Evolutionary conservation across 2,888 invertebrate species (phyloP), one percentile per base, ranked within the genome.

Genomic region (Cataglyphis rosenhaueri): DNA sequence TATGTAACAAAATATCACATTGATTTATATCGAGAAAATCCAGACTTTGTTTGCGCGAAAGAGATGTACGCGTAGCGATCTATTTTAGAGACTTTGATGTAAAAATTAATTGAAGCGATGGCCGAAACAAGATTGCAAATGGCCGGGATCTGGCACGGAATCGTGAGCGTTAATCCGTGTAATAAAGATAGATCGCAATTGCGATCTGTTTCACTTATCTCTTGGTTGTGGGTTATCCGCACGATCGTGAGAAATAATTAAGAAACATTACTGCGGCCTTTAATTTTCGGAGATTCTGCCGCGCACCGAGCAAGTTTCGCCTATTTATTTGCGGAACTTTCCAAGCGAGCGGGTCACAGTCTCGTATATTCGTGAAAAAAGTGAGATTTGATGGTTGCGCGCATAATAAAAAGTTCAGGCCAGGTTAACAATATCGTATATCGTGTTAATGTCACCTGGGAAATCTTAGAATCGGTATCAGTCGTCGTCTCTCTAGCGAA

Each of bases 61-160:
- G 15, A 74, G 62, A 75, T 48, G 52, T 48, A 73, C 21, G 61
- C 18, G n/a, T 2, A n/a, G 35, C 71, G 59, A 55, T 73, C 52
- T 74, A 64, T 62, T 74, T 81, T 55, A 38, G 62, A 70, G 68
- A 84, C 78, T 81, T 64, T 38, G 62, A 48, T 75, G 44, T 65
- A 65, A 82, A 85, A 76, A 83, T 86, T 88, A 88, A 88, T 88
- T 88, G 85, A 88, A 86, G 75, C 73, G 78, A 85, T 70, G n/a
- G 18, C 52, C n/a, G 68, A 61, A 71, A 65, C 65, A 64, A 21
- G 59, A 64, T 29, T 79, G 52, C 48, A 2, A 62, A 15, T 81
- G 59, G 29, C 6, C 52, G 66, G 29, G 6, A n/a, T 79, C 32
- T 15, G 73, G 59, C 61, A 62, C 73, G 70, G 73, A 83, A 74